Evolutionary conservation across 2,888 invertebrate species (phyloP).

Genomic region (Aelia acuminata): DNA sequence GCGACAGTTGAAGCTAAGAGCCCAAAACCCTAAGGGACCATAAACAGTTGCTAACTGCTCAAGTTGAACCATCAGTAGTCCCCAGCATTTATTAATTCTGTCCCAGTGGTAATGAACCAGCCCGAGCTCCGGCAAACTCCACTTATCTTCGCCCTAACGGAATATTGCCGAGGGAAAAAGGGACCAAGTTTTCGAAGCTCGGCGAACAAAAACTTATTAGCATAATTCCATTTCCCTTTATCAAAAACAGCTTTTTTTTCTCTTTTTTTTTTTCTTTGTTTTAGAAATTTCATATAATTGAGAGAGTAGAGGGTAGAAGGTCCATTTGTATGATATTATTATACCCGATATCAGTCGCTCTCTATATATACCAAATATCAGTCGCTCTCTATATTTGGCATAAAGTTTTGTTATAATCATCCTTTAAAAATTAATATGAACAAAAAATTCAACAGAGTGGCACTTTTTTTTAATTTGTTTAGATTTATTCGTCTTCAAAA

Average conservation of each 20-base stretch:
- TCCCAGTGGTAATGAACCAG: conserved; percentile 33
- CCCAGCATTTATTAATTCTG: conserved; percentile 44
- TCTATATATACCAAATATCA: too few relatives aligned
- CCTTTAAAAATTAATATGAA: too few relatives aligned
- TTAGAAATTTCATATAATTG: background rate
- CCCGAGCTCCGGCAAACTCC: background rate
- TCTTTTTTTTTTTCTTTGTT: background rate
- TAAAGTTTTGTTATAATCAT: too few relatives aligned
- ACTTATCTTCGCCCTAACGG: conserved; percentile 41
- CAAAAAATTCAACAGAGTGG: too few relatives aligned
- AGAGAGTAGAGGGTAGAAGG: background rate
- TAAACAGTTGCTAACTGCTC: conserved; percentile 12
- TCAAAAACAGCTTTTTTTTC: background rate
- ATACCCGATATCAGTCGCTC: background rate
- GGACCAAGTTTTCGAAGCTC: background rate
- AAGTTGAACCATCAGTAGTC: conserved; percentile 12
- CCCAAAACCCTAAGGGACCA: background rate
- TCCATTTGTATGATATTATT: background rate
- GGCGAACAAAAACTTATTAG: conserved; percentile 7
- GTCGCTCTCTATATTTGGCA: too few relatives aligned
- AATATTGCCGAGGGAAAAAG: conserved; percentile 38
- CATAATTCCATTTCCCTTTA: conserved; percentile 40
- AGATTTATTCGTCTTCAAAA: too few relatives aligned
- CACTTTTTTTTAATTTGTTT: too few relatives aligned
- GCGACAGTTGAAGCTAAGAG: conserved; percentile 5